Evolutionary conservation across 2,113 vertebrate species (phyloP), one percentile per base, ranked within the genome.

Genomic region (Cranoglanis bouderius): DNA sequence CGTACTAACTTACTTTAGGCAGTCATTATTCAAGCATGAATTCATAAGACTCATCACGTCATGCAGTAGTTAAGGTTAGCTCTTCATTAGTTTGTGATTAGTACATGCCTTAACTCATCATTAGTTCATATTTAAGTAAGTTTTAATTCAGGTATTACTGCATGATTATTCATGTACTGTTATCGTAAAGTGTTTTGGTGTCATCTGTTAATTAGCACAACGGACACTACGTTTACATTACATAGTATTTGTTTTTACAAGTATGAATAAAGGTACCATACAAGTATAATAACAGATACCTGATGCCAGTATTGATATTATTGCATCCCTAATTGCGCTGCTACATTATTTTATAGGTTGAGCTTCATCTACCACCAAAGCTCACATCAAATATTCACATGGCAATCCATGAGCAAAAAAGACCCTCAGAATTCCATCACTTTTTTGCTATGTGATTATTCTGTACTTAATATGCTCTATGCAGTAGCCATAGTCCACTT

Each of bases 391-490:
- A 82, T 32, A 55, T 59, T 83, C 12, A 40, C 53, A 61, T 40
- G 81, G 21, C 55, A 49, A 26, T 84, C 3, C 0, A 49, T 65
- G 21, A 65, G 3, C 16, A 84, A 84, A 82, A 72, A 87, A 43
- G 14, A 29, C n/a, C 10, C 55, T 29, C 32, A 72, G 2, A 57
- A 85, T 53, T 43, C 51, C 38, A 40, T 55, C n/a, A 57, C 46
- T 51, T 59, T 72, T 29, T 38, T 55, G 38, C 65, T 1, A 65
- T 86, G 65, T 89, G 38, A 65, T 67, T 67, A 84, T 84, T 19
- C 59, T 61, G 63, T 86, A 85, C 67, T 75, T 81, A 87, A 80
- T 90, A 61, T 75, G 46, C 63, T 78, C 32, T 51, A 85, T 85
- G 24, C 40, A 63, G 35, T 32, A 59, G 77, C 63, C 55, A 40